phyloP scores from a whole-genome alignment of 2,797 vertebrate species.

The Sebastes kiyomatsui region DNA sequence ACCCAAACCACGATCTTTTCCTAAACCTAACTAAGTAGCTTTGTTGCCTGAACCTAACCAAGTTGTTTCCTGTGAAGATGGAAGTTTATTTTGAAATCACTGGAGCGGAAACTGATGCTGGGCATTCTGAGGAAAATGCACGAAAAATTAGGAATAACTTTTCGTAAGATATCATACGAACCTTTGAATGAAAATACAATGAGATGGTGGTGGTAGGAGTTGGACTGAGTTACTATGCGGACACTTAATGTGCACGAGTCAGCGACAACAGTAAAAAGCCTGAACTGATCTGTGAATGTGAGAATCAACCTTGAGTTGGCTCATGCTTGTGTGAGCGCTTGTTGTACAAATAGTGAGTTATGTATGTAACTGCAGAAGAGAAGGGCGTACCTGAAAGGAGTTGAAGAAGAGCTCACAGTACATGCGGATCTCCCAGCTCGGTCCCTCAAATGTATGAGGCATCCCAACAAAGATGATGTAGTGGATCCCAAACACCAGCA shows the following conservation, averaged over 20 bases:
- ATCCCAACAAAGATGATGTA: conserved; percentile 91
- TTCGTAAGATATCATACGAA: no score
- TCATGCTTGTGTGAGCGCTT: background rate
- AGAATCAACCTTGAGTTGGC: background rate
- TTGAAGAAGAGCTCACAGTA: conserved; percentile 95
- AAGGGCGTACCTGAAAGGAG: conserved; percentile 87
- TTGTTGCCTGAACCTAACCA: no score
- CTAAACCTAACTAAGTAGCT: no score
- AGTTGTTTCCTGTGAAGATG: no score
- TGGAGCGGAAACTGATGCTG: no score
- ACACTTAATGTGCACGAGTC: background rate
- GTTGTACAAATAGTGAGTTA: background rate
- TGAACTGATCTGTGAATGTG: background rate
- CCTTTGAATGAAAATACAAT: no score
- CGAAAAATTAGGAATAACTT: no score
- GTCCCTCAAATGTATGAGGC: conserved; percentile 85
- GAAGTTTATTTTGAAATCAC: no score
- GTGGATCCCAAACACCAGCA: conserved; percentile 91
- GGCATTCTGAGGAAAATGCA: no score
- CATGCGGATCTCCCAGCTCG: conserved; percentile 91
- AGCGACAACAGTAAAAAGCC: background rate
- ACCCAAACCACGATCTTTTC: no score
- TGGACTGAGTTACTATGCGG: background rate
- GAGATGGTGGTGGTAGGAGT: background rate
- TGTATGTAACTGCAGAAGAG: background rate